Evolutionary conservation across 2,113 vertebrate species (phyloP).

Genomic region (Heterotilapia buettikoferi): DNA sequence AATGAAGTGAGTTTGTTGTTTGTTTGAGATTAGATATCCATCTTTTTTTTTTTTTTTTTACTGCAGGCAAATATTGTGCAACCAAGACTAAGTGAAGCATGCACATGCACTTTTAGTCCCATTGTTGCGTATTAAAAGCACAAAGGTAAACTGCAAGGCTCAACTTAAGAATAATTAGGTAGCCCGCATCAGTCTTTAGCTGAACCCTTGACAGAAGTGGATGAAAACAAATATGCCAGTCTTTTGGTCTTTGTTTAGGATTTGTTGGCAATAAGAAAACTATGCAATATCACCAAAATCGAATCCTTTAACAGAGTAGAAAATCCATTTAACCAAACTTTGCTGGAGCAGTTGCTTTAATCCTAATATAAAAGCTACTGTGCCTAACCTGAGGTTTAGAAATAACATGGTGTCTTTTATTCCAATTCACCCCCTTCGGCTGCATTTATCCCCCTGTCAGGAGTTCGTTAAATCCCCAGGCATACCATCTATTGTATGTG

Average conservation of each 20-base stretch:
- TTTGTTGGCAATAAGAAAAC: background rate
- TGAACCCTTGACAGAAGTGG: background rate
- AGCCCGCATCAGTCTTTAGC: background rate
- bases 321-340: constrained; percentile 8
- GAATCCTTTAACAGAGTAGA: background rate
- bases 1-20: background rate
- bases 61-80: background rate
- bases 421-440: background rate
- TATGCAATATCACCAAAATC: background rate
- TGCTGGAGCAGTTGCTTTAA: constrained; percentile 1
- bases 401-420: background rate
- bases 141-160: background rate
- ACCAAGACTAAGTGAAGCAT: background rate
- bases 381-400: background rate
- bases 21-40: background rate
- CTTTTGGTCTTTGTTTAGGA: background rate
- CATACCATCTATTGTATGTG: constrained; percentile 2
- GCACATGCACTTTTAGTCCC: background rate
- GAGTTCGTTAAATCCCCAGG: constrained; percentile 24
- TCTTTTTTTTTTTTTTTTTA: background rate
- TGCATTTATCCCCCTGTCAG: background rate
- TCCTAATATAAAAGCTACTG: constrained; percentile 12
- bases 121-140: background rate
- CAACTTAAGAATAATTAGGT: background rate
- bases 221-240: background rate